Evolutionary conservation across 2,113 vertebrate species (phyloP), one percentile per base, ranked within the genome.

Genomic region (Urocitellus parryii): DNA sequence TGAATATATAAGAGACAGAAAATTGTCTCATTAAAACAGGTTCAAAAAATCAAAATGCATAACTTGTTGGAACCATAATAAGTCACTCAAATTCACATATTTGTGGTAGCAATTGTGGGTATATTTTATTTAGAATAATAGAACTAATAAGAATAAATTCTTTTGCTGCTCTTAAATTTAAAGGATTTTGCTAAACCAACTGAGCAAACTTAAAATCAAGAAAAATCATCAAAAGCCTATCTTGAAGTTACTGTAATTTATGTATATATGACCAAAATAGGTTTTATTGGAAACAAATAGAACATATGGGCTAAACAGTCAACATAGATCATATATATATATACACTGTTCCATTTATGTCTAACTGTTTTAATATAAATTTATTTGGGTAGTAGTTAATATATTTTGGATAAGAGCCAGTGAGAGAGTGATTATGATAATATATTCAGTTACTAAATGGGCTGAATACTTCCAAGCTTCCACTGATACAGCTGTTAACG

Each of bases 401-500:
- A 92, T 76, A 10, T 83, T 16, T 74, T 97, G 95, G 88, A 84
- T n/a, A 67, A 13, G 48, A 94, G 74, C 88, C 78, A 96, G 70
- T 68, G 70, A 56, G 61, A 67, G 27, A 58, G 34, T 84, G 85
- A 97, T 97, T 93, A 96, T 96, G 82, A 93, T 89, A 95, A 96
- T 88, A 88, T n/a, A 90, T 94, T 96, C 3, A 1, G 90, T 68
- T 93, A 83, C 93, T 97, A 95, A 97, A 92, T 79, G 94, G 80
- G 48, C 89, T 88, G 86, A 93, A 84, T 90, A 70, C 58, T 91
- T 95, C 51, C 93, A 68, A 37, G 78, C 91, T 91, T 78, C 86
- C 93, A 93, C 9, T 39, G 93, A 96, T 94, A 96, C 94, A 97
- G 91, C 93, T 96, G 95, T 96, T 97, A 96, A 94, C 17, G 22